Conservation (phyloP, 2,888 invertebrate species). For the Drosophila demipolita region DNA sequence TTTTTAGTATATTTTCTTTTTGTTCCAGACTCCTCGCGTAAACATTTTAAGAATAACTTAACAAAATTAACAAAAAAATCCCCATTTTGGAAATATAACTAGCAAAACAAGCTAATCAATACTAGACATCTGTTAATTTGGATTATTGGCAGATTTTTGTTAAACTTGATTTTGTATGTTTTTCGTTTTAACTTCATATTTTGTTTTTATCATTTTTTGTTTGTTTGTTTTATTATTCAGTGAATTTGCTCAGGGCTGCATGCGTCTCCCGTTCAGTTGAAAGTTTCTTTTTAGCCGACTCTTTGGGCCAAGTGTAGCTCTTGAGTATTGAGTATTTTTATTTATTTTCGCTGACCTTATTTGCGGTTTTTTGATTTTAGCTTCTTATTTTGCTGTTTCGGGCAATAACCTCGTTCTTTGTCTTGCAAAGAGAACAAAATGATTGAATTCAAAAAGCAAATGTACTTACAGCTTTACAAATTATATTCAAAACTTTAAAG, state of each 20-base stretch:
- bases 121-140: conserved; percentile 21
- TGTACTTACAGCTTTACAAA: neutral
- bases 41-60: neutral
- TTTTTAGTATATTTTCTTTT: neutral
- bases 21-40: neutral
- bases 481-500: neutral
- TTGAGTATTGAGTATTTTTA: conserved; percentile 25
- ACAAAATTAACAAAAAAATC: neutral
- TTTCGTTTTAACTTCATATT: neutral
- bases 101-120: conserved; percentile 52
- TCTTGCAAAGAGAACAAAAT: neutral
- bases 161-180: conserved; percentile 33
- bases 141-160: conserved; percentile 51
- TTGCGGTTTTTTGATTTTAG: conserved; percentile 17
- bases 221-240: conserved; percentile 12
- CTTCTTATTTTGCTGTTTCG: conserved; percentile 18
- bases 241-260: conserved; percentile 29
- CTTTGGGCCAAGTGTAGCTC: conserved; percentile 47
- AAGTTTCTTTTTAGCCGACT: conserved; percentile 8
- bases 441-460: neutral
- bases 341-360: conserved; percentile 53
- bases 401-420: conserved; percentile 47
- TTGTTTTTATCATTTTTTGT: conserved; percentile 9
- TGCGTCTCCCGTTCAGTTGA: conserved; percentile 27
- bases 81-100: conserved; percentile 38